Evolutionary conservation across 2,797 vertebrate species (phyloP), one percentile per base, ranked within the genome.

Genomic region (Enteromius thamalakanensis): DNA sequence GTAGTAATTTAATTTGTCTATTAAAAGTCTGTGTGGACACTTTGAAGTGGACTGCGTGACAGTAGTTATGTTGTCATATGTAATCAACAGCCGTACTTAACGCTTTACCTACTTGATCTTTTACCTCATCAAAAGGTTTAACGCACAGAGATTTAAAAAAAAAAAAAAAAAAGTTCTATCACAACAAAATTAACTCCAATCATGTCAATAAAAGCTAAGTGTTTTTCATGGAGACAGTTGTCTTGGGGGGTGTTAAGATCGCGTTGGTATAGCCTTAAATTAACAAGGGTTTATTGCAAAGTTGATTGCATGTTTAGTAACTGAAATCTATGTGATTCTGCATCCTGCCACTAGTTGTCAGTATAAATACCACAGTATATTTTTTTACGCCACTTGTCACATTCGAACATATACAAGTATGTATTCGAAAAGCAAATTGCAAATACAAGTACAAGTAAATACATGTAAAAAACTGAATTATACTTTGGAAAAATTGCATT

Each of bases 1-100:
- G 51, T 29, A 83, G 19, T 83, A 21, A 55, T 62, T 81, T 71
- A 8, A 26, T 29, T 49, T 15, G 23, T 51, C 37, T 72, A 6
- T 49, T 49, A 3, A 23, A 49, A 47, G 40, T 74, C 21, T 80
- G 55, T 15, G 69, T 53, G n/a, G 76, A 69, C 85, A 80, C n/a
- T 85, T 86, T 68, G 67, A 45, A 37, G 76, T 37, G 23, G 21
- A 32, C 12, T 45, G 17, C 15, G 55, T 83, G 84, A 87, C 87
- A 89, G 86, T 37, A 11, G 51, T 37, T n/a, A 4, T 6, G 53
- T 34, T 34, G 42, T 45, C 26, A 45, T 15, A 14, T 47, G 11
- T 58, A 40, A 70, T 70, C 34, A 29, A 58, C 42, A 40, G 65
- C 34, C 17, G 15, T 21, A 3, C 21, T 80, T 12, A 2, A 32